Conservation (phyloP, 2,888 invertebrate genomes). For the Sabatieria punctata region DNA sequence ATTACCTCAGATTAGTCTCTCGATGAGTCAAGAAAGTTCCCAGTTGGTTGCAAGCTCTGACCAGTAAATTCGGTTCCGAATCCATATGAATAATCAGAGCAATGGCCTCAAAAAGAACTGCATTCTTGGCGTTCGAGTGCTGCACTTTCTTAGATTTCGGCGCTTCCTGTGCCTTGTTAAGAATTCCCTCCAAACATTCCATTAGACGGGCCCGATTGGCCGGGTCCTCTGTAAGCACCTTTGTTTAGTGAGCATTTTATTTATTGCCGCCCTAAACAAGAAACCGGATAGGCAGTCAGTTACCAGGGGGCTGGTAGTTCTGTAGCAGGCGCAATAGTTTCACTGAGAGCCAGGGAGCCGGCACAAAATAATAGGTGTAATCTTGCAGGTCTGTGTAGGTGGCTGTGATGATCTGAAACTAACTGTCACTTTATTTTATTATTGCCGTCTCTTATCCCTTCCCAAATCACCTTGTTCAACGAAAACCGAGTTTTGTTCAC, state of each 20-base stretch:
- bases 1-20: conserved; percentile 83
- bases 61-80: conserved; percentile 49
- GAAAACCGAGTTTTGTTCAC: too few relatives aligned
- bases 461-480: too few relatives aligned
- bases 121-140: conserved; percentile 99
- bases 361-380: conserved; percentile 99
- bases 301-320: conserved; percentile 89
- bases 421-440: too few relatives aligned
- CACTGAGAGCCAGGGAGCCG: conserved; percentile 99
- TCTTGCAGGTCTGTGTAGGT: conserved; percentile 98
- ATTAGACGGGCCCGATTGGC: conserved; percentile 85
- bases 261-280: not conserved
- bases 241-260: not conserved
- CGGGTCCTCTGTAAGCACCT: conserved; percentile 58
- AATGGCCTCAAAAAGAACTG: conserved; percentile 97
- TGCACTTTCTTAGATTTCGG: conserved; percentile 99
- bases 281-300: conserved; percentile 9
- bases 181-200: conserved; percentile 60
- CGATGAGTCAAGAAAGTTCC: conserved; percentile 83
- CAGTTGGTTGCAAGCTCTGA: conserved; percentile 92
- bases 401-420: conserved; percentile 76
- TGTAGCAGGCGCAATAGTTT: conserved; percentile 85
- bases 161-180: conserved; percentile 68
- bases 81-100: conserved; percentile 98
- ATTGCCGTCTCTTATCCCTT: too few relatives aligned